Conservation (phyloP, 2,888 invertebrate species). For the Agrotis segetum region DNA sequence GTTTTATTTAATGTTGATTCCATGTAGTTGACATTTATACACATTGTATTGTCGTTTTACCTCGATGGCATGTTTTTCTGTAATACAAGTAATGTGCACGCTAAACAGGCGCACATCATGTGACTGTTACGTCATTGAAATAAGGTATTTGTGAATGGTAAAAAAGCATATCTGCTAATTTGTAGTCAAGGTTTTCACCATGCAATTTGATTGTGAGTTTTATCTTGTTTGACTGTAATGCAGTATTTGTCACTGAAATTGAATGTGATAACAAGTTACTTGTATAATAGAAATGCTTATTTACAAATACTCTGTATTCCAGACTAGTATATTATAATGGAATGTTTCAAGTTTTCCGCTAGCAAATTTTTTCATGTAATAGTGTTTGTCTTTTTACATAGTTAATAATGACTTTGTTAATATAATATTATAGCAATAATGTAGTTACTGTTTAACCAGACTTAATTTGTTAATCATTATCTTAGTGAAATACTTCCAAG, state of each 20-base stretch:
- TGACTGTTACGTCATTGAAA: neutral
- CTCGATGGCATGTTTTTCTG: slow-evolving; percentile 15
- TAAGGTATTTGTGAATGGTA: neutral
- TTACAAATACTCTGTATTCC: slow-evolving; percentile 23
- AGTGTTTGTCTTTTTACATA: slow-evolving; percentile 20
- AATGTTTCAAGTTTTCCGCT: slow-evolving; percentile 37
- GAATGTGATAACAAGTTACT: slow-evolving; percentile 6
- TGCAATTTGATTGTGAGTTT: neutral
- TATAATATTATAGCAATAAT: slow-evolving; percentile 11
- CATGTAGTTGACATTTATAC: slow-evolving; percentile 17
- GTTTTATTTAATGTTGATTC: slow-evolving; percentile 22
- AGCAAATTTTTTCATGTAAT: neutral
- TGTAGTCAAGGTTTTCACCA: neutral
- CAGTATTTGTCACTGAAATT: neutral
- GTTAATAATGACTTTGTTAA: slow-evolving; percentile 17
- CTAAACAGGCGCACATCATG: slow-evolving; percentile 1
- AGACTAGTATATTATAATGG: slow-evolving; percentile 20
- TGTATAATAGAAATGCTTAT: slow-evolving; percentile 14
- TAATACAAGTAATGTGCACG: slow-evolving; percentile 12
- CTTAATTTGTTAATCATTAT: slow-evolving; percentile 15
- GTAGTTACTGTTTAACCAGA: slow-evolving; percentile 14
- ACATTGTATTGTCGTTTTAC: slow-evolving; percentile 14
- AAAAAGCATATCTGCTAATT: too few species aligned
- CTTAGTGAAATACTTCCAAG: slow-evolving; percentile 6
- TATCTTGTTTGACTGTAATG: neutral